phyloP scores from a whole-genome alignment of 2,888 invertebrate species.

The Synergus japonicus region DNA sequence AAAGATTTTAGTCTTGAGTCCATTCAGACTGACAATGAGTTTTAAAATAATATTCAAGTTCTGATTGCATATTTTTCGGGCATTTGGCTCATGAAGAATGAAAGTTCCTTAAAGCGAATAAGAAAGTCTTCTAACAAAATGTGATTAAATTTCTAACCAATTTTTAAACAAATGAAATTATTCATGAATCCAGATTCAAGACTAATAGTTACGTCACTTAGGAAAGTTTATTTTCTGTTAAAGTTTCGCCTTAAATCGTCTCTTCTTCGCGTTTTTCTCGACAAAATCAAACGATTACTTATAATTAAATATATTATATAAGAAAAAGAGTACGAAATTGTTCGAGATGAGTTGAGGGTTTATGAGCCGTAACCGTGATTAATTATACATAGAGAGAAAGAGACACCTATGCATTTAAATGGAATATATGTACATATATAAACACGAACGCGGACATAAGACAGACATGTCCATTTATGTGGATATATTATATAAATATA shows the following conservation, averaged over 20 bases:
- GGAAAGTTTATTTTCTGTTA: neutral
- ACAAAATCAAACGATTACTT: neutral
- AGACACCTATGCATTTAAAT: slow-evolving; percentile 68
- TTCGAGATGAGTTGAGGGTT: neutral
- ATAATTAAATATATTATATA: neutral
- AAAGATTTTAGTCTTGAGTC: neutral
- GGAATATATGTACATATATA: slow-evolving; percentile 66
- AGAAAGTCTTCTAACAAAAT: neutral
- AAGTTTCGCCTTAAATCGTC: neutral
- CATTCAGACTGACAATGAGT: neutral
- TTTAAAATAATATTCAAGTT: neutral
- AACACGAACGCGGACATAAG: slow-evolving; percentile 61
- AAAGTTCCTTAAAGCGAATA: neutral
- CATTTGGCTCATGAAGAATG: neutral
- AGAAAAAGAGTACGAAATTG: neutral
- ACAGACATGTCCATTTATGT: slow-evolving; percentile 65
- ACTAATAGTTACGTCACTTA: neutral
- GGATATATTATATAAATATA: slow-evolving; percentile 64
- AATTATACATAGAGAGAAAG: slow-evolving; percentile 49
- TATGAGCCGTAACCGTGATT: neutral
- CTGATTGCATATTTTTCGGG: neutral
- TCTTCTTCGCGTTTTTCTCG: neutral
- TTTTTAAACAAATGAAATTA: neutral
- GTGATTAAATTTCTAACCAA: neutral
- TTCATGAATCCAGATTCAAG: neutral